phyloP scores from a whole-genome alignment of 2,797 vertebrate genomes.

The Borostomias antarcticus region DNA sequence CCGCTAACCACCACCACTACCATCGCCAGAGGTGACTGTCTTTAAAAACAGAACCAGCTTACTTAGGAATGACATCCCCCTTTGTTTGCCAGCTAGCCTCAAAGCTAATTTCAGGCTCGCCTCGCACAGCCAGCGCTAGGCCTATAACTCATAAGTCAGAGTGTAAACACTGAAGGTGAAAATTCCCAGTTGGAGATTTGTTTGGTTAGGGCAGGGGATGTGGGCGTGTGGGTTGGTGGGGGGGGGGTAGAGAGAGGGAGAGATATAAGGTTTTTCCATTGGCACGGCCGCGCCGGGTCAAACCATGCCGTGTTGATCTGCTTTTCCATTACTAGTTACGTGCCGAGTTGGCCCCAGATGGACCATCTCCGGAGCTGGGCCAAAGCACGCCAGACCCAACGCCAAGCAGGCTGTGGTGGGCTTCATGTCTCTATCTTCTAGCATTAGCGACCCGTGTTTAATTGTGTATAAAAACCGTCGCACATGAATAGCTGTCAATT shows the following conservation, averaged over 20 bases:
- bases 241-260: slow-evolving; percentile 16
- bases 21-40: slow-evolving; percentile 37
- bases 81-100: slow-evolving; percentile 42
- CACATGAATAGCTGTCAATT: too few relatives aligned
- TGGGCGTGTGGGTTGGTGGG: slow-evolving; percentile 22
- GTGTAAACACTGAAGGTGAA: slow-evolving; percentile 35
- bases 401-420: too few relatives aligned
- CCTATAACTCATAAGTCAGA: slow-evolving; percentile 30
- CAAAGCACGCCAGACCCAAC: too few relatives aligned
- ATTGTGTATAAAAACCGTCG: too few relatives aligned
- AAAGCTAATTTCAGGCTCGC: slow-evolving; percentile 31
- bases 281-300: too few relatives aligned
- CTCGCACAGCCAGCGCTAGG: not conserved
- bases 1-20: slow-evolving; percentile 34
- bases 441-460: too few relatives aligned
- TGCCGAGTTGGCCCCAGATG: too few relatives aligned
- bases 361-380: too few relatives aligned
- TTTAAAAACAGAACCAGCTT: slow-evolving; percentile 42
- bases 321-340: too few relatives aligned
- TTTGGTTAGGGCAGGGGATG: slow-evolving; percentile 47
- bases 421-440: too few relatives aligned
- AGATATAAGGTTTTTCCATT: too few relatives aligned
- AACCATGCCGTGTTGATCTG: too few relatives aligned
- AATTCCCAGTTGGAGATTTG: slow-evolving; percentile 38
- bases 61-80: slow-evolving; percentile 36